Evolutionary conservation across 2,797 vertebrate species (phyloP), one percentile per base, ranked within the genome.

Genomic region (Urocyon cinereoargenteus): DNA sequence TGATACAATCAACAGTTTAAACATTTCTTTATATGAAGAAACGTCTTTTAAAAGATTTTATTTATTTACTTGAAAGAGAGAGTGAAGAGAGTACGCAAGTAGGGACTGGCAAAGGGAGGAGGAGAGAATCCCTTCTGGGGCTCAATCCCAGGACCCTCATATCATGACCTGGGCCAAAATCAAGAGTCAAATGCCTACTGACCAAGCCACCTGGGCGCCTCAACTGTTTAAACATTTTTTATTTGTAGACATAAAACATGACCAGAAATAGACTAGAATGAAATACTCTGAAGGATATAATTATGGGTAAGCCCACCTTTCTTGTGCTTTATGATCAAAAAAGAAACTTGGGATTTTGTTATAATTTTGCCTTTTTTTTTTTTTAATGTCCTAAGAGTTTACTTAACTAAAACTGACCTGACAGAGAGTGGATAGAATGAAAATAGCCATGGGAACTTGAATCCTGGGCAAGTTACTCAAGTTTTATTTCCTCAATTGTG

Each of bases 301-400:
- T 31, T 85, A 89, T 3, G 34, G 19, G 45, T 64, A 85, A 57
- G 8, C 85, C 49, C 36, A 89, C 12, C 51, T 79, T 92, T 78
- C 49, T n/a, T 68, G 51, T 51, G 86, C 26, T 83, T 92, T 51
- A 86, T 28, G 9, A 77, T 53, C 22, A 87, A 75, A 31, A 59
- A 75, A 49, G 18, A 83, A 91, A 61, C 5, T 1, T 24, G 9
- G 19, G 7, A 14, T 16, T 93, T 88, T 86, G 31, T 72, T 85
- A 84, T 53, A 77, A 90, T 70, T 93, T 90, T 97, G 64, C 3
- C 34, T 40, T 78, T 86, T 78, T 86, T 93, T 57, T 83, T 90
- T 83, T 86, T 90, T 70, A 77, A 82, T 40, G 40, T 86, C 12
- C 6, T 85, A 2, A 81, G 26, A 85, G 5, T 83, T 93, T 86